These are phyloP conservation scores for Tetramorium simillimum DNA, from an alignment of 1,140 invertebrate species.

Conservation along the genomic window DNA sequence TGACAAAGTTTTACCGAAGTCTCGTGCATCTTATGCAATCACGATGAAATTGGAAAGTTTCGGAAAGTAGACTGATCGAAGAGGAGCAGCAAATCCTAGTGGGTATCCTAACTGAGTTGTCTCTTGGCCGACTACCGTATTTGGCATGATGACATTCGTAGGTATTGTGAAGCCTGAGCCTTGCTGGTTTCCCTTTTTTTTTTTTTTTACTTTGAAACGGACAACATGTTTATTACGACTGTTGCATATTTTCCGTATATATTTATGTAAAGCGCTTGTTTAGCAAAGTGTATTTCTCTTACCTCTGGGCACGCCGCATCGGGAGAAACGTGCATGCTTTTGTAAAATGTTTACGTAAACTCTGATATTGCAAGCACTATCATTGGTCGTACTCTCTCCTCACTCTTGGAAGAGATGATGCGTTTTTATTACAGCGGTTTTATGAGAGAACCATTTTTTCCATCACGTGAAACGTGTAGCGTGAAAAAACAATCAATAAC, in stretches of 20 bases:
- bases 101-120: constrained; percentile 58
- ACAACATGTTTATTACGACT: constrained; percentile 41
- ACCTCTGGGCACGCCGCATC: neutral
- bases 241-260: constrained; percentile 28
- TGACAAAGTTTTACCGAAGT: constrained; percentile 39
- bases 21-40: constrained; percentile 61
- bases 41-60: constrained; percentile 57
- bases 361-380: neutral
- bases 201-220: neutral
- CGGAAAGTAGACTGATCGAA: neutral
- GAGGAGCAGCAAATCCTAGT: constrained; percentile 24
- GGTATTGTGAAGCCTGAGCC: constrained; percentile 3
- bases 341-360: constrained; percentile 23
- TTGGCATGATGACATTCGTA: neutral
- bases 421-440: neutral
- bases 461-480: neutral
- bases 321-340: neutral
- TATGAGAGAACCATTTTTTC: neutral
- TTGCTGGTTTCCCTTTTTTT: neutral
- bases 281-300: neutral
- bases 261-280: constrained; percentile 56
- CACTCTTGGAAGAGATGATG: neutral
- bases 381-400: neutral
- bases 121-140: constrained; percentile 17
- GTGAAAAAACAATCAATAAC: neutral